phyloP scores from a whole-genome alignment of 2,888 invertebrate genomes.

The Hydriomena furcata region DNA sequence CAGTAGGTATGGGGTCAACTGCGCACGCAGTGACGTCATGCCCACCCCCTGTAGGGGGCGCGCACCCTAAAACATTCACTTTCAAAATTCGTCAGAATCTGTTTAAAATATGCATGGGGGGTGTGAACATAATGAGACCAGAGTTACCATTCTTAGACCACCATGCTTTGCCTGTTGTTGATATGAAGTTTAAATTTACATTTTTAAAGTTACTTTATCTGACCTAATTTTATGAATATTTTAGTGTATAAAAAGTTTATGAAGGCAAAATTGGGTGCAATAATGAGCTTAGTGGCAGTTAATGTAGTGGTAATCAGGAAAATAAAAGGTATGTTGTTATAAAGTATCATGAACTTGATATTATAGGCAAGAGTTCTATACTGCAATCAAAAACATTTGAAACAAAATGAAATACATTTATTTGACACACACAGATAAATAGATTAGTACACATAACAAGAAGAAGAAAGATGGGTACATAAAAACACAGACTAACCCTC shows the following conservation, averaged over 20 bases:
- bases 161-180: background rate
- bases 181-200: too few relatives aligned
- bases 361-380: too few relatives aligned
- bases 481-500: too few relatives aligned
- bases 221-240: background rate
- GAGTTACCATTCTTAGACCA: background rate
- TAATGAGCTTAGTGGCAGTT: background rate
- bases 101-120: constrained; percentile 21
- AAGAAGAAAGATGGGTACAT: too few relatives aligned
- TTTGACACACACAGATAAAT: too few relatives aligned
- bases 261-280: background rate
- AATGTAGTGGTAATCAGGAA: background rate
- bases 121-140: background rate
- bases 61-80: constrained; percentile 63
- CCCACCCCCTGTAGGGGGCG: constrained; percentile 40
- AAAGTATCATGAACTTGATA: too few relatives aligned
- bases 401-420: too few relatives aligned
- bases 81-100: constrained; percentile 41
- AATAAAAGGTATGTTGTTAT: background rate
- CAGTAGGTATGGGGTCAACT: constrained; percentile 49
- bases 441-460: too few relatives aligned
- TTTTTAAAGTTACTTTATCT: background rate
- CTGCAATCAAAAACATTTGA: too few relatives aligned
- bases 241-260: background rate
- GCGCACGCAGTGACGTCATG: constrained; percentile 78